These are phyloP conservation scores for Noctilio leporinus DNA, from an alignment of 2,113 vertebrate species.

Conservation along the genomic window DNA sequence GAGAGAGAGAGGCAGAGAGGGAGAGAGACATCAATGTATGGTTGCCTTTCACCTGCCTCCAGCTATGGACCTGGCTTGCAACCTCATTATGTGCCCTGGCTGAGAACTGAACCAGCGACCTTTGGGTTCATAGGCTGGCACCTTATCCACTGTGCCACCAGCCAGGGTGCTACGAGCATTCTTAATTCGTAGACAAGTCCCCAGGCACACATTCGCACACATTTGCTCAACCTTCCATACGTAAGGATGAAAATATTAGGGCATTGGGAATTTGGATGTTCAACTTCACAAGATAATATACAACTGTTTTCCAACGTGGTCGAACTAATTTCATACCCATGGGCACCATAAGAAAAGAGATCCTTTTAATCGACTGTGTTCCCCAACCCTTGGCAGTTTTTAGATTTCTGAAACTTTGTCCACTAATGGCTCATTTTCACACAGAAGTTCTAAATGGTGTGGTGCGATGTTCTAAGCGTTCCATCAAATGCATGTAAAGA, in stretches of 20 bases:
- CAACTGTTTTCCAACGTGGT: neutral
- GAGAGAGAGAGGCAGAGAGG: no score
- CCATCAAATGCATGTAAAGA: neutral
- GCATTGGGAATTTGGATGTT: neutral
- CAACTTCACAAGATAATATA: neutral
- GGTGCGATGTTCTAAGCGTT: neutral
- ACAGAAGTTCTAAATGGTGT: neutral
- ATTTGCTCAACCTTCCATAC: neutral
- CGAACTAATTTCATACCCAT: neutral
- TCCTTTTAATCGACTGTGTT: neutral
- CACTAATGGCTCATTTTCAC: neutral
- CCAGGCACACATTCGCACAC: neutral
- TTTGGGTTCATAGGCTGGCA: no score
- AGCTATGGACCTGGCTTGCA: no score
- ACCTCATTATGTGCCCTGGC: no score
- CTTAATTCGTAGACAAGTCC: neutral
- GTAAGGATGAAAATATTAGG: neutral
- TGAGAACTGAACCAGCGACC: no score
- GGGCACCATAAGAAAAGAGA: neutral
- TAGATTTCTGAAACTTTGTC: slow-evolving; percentile 7
- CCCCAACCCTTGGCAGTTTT: neutral
- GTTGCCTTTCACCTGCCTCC: no score
- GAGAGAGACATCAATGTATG: no score
- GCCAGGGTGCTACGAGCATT: neutral
- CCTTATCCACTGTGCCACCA: no score